A percentile compares a stretch with the other conserved stretches of the same genome.
Conservation (phyloP, 2,797 vertebrate species). For the Alfaro cultratus region DNA sequence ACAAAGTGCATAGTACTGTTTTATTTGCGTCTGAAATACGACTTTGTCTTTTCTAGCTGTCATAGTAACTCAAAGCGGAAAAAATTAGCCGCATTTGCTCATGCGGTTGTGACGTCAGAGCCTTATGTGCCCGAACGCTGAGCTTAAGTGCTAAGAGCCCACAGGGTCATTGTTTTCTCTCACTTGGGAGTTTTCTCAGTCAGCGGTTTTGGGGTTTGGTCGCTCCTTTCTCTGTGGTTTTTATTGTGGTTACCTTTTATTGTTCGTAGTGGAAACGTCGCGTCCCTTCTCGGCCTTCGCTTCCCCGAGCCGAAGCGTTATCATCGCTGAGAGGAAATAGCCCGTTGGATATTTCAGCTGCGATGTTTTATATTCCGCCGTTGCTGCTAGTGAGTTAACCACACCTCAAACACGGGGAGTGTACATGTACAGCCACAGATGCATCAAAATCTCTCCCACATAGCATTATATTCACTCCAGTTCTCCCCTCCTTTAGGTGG, state of each 20-base stretch:
- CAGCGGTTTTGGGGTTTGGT: neutral
- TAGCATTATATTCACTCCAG: neutral
- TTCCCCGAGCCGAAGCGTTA: neutral
- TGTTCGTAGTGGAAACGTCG: neutral
- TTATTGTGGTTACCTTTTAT: slow-evolving; percentile 24
- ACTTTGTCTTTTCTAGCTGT: too few species aligned
- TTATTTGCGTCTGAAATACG: too few species aligned
- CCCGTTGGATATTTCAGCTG: neutral
- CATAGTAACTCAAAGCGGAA: too few species aligned
- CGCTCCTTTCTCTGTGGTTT: neutral
- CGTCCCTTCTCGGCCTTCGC: neutral
- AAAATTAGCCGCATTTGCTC: too few species aligned
- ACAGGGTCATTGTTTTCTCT: too few species aligned
- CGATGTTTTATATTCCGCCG: slow-evolving; percentile 28
- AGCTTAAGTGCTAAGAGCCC: too few species aligned
- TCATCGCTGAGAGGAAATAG: slow-evolving; percentile 5
- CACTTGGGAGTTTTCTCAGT: neutral
- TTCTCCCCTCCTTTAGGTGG: neutral
- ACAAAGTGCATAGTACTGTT: too few species aligned
- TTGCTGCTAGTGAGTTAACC: slow-evolving; percentile 53
- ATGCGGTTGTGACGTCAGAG: too few species aligned
- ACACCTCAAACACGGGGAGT: slow-evolving; percentile 46
- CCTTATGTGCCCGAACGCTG: too few species aligned
- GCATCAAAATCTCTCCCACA: neutral
- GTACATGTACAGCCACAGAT: neutral